Conservation (phyloP, 2,888 invertebrate genomes). For the Campoletis raptor region DNA sequence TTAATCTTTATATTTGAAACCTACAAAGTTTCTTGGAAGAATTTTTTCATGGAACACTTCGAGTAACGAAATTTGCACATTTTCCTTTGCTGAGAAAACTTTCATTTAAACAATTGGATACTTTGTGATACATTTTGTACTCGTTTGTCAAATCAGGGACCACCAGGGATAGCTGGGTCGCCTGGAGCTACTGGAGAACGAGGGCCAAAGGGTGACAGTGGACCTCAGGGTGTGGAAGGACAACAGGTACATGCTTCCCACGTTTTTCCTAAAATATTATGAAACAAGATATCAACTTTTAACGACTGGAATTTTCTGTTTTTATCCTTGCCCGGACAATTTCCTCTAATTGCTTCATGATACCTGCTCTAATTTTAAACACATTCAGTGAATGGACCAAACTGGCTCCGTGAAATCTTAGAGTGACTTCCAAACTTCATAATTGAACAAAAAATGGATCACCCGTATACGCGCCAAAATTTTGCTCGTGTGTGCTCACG, state of each 20-base stretch:
- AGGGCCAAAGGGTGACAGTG: constrained; percentile 90
- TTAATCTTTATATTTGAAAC: background rate
- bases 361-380: no score
- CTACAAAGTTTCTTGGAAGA: background rate
- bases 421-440: no score
- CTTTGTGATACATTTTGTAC: background rate
- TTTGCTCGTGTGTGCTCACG: no score
- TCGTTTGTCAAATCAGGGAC: constrained; percentile 86
- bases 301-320: background rate
- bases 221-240: constrained; percentile 91
- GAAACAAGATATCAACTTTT: background rate
- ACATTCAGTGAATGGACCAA: no score
- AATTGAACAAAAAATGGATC: no score
- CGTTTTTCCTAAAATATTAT: background rate
- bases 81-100: background rate
- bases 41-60: background rate
- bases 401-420: no score
- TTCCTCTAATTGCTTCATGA: no score
- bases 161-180: constrained; percentile 88
- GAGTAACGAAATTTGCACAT: background rate
- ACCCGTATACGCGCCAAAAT: no score
- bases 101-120: background rate
- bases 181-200: constrained; percentile 90
- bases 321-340: background rate
- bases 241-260: constrained; percentile 84